Evolutionary conservation across 2,888 invertebrate genomes (phyloP), one percentile per base, ranked within the genome.

Genomic region (Phragmatobia fuliginosa): DNA sequence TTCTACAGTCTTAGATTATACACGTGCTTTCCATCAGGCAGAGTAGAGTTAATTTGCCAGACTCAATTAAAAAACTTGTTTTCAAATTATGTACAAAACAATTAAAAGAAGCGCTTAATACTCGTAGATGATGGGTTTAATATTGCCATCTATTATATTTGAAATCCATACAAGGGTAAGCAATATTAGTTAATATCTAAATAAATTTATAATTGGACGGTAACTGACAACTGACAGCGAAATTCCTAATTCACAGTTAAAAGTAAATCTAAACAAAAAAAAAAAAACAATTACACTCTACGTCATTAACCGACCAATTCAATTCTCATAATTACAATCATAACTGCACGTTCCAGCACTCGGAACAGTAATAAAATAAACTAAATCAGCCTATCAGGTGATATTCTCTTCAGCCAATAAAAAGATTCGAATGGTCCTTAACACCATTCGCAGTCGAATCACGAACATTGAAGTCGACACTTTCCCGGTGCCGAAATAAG

Each of bases 401-500:
- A 21, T 59, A 59, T 73, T 66, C 65, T 63, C 69, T 62, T 41
- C 64, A 70, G 68, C 66, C 68, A 72, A 67, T 21, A 66, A 74
- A 78, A 76, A 78, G 69, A 59, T 70, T 60, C 67, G 45, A 76
- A 77, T 70, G 69, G 59, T 66, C 69, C 68, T 68, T 72, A 74
- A 74, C 72, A 61, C 38, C 58, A 76, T 80, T 80, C 71, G 41
- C 61, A 81, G 73, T 80, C 81, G 56, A 59, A 36, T 49, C 81
- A 79, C 81, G 81, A 66, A 63, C 49, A 65, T 58, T 28, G 67
- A 28, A 81, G 80, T 81, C 80, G 81, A 81, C 81, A 81, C 80
- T 81, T 81, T 78, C 72, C n/a, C 66, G 58, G 25, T 66, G 65
- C 66, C 76, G 73, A 74, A 78, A 75, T 80, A 77, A 77, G 73